A percentile compares a stretch with the other conserved stretches of the same genome.
Evolutionary conservation across 2,113 vertebrate species (phyloP).

Genomic region (Callaeas wilsoni): DNA sequence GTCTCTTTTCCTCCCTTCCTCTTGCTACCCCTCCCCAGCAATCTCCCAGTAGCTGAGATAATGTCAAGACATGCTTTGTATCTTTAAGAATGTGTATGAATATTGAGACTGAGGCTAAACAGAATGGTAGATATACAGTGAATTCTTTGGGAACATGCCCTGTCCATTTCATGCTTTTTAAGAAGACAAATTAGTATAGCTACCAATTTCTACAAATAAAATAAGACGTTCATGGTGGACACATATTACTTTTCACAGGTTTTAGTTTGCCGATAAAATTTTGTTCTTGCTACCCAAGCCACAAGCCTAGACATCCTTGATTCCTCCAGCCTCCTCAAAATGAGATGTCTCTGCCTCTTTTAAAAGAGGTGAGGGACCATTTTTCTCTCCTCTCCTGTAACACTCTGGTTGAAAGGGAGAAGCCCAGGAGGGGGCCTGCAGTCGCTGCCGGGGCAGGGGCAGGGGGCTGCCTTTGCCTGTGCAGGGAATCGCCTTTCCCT

Average conservation of each 20-base stretch:
- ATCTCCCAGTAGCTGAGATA: not conserved
- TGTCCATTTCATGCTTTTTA: not conserved
- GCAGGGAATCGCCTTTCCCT: fast-evolving
- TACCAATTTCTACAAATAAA: not conserved
- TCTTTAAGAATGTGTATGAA: not conserved
- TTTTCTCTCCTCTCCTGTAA: not conserved
- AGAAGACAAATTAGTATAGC: not conserved
- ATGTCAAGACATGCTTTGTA: not conserved
- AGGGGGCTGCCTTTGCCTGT: not conserved
- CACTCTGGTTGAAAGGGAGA: not conserved
- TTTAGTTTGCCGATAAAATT: not conserved
- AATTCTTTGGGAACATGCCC: not conserved
- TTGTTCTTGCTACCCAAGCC: not conserved
- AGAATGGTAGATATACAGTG: not conserved
- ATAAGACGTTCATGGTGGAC: fast-evolving
- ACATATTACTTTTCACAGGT: not conserved
- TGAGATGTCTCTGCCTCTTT: not conserved
- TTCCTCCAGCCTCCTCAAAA: not conserved
- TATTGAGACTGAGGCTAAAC: not conserved
- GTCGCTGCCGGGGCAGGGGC: not conserved
- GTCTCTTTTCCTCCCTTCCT: not conserved
- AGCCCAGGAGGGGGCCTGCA: not conserved
- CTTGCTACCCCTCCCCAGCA: not conserved
- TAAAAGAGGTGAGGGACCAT: not conserved
- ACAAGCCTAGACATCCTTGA: not conserved